Conservation (phyloP, 92 coral and sea anemone species). For the Pocillopora grandis region DNA sequence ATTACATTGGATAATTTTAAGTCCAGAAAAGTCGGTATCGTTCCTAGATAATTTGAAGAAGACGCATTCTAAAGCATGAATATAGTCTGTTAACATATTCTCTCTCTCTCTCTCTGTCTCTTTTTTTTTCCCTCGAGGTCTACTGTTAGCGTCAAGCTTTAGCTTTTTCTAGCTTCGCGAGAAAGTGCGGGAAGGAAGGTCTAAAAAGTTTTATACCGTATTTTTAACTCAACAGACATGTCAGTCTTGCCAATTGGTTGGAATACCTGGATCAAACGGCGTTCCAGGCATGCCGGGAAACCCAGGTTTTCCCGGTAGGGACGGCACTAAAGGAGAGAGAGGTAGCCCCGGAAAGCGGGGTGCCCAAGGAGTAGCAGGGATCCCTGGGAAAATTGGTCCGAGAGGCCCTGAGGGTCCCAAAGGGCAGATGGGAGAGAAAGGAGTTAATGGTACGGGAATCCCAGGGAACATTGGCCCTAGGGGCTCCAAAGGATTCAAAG, state of each 20-base stretch:
- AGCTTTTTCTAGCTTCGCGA: too few species aligned
- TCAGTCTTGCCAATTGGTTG: neutral
- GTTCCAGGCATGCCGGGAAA: neutral
- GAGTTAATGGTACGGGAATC: neutral
- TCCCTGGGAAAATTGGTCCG: neutral
- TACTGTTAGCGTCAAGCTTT: too few species aligned
- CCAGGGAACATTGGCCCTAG: neutral
- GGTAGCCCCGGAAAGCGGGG: slow-evolving; percentile 1
- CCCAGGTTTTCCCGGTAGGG: slow-evolving; percentile 5
- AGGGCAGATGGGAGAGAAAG: neutral
- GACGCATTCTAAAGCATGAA: too few species aligned
- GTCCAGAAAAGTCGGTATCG: too few species aligned
- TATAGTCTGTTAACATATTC: too few species aligned
- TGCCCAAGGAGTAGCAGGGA: neutral
- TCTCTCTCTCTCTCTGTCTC: too few species aligned
- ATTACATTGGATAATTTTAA: too few species aligned
- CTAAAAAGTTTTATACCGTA: neutral
- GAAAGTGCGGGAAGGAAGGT: too few species aligned
- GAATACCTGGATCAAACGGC: neutral
- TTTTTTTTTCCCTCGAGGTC: too few species aligned
- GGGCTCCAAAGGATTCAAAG: neutral
- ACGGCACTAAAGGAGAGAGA: slow-evolving; percentile 4
- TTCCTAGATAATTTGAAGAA: too few species aligned
- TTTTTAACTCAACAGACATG: neutral
- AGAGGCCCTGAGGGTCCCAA: neutral